Base-by-base conservation (phyloP, 2,113 vertebrate genomes). In the Amphiprion ocellaris region DNA sequence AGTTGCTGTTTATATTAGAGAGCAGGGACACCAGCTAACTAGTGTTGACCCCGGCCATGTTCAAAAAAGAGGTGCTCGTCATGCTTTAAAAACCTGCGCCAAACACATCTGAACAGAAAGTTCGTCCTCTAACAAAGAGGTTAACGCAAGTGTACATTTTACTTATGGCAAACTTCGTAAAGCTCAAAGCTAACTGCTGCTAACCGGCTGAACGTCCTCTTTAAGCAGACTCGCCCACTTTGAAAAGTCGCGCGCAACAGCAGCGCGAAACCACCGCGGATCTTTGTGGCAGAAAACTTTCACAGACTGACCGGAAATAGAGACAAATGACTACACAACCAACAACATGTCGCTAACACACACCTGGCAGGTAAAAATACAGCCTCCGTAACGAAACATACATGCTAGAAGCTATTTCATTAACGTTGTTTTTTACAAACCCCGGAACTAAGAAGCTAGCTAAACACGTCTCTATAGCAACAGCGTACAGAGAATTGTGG, bases 191-290 rank as follows among this genome's bases (percentile, higher is more conserved):
- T 81, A 84, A 21, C 78, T 47, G 1, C 0, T 23, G 64, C 16
- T 84, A 82, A 66, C 63, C 10, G 10, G n/a, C 4, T 16, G 53
- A 10, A n/a, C 39, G 69, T 74, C 61, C 67, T 54, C 77, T 83
- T 79, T 79, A 80, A 83, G 21, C 21, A 8, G 81, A 55, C 66
- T 89, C 77, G 74, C 84, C 88, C 75, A 80, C 87, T 91, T 95
- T 93, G 85, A 94, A 95, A 94, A 89, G 70, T 92, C 93, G 91
- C 94, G 94, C 91, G 90, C 84, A 64, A 26, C 50, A 80, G 65
- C 89, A 92, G 93, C 94, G 93, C 88, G 89, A 92, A 93, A 85
- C 33, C 70, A 4, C 46, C 15, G 58, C 10, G 10, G 2, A 8
- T 33, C 17, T 56, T n/a, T 16, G 19, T 1, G 15, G n/a, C 7